These are phyloP conservation scores for Pseudocheirus occidentalis DNA, from an alignment of 2,797 vertebrate species.

Conservation along the genomic window DNA sequence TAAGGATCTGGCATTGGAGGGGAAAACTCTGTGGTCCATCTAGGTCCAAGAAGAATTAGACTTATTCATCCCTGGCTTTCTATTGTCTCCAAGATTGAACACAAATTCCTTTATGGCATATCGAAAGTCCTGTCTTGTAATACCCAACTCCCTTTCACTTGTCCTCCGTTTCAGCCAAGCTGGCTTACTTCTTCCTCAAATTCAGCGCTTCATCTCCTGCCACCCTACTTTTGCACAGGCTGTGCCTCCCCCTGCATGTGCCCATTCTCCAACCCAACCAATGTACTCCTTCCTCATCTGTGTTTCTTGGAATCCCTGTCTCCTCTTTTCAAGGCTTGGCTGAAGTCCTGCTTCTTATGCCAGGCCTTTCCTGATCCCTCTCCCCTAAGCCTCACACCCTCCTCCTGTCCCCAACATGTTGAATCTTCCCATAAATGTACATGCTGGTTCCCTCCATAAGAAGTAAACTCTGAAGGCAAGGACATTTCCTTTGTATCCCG, in stretches of 20 bases:
- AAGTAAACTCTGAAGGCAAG: background rate
- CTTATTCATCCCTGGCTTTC: background rate
- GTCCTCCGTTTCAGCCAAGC: background rate
- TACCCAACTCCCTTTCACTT: background rate
- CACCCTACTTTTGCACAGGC: background rate
- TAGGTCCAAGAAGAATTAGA: background rate
- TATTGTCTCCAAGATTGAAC: background rate
- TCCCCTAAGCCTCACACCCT: background rate
- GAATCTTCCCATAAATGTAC: background rate
- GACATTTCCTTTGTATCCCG: background rate
- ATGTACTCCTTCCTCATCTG: background rate
- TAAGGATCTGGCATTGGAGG: background rate
- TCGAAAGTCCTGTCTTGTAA: background rate
- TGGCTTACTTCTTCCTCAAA: background rate
- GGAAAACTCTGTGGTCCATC: background rate
- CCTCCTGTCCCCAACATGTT: background rate
- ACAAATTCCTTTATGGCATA: background rate
- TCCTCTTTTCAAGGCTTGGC: background rate
- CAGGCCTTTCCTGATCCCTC: background rate
- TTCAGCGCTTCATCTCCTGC: background rate
- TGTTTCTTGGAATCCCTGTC: background rate
- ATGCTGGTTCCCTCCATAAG: background rate
- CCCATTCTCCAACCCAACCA: background rate
- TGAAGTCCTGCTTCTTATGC: background rate
- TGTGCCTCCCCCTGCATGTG: background rate